A percentile compares a stretch with the other conserved stretches of the same genome.
phyloP scores from a whole-genome alignment of 2,888 invertebrate species.

The Stomorhina lunata region DNA sequence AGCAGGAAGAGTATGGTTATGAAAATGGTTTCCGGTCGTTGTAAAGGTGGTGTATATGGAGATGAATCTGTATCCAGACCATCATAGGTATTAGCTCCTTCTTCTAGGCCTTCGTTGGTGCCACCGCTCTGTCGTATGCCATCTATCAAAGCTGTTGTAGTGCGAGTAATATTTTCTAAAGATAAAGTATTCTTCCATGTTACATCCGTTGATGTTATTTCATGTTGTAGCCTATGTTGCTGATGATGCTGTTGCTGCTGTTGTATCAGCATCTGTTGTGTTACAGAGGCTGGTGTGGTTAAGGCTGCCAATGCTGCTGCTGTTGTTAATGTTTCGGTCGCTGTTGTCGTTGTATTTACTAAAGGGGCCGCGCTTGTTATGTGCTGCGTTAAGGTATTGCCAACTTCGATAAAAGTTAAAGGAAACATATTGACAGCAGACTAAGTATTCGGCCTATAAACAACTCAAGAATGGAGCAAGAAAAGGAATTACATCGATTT shows the following conservation, averaged over 20 bases:
- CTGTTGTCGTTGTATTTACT: conserved; percentile 10
- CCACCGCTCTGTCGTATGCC: no score
- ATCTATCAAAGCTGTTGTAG: no score
- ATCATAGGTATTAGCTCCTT: conserved; percentile 5
- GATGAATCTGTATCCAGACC: conserved; percentile 55
- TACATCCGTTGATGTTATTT: neutral
- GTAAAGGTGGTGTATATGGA: conserved; percentile 83
- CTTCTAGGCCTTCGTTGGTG: neutral
- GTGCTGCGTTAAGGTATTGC: conserved; percentile 47
- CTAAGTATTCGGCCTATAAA: conserved; percentile 5
- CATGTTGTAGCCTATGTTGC: neutral
- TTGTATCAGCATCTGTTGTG: neutral
- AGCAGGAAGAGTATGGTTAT: conserved; percentile 92
- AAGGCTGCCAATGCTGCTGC: neutral
- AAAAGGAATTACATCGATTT: no score
- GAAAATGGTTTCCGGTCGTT: conserved; percentile 91
- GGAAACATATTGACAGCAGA: conserved; percentile 64
- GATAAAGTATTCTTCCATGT: conserved; percentile 10
- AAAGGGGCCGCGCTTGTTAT: neutral
- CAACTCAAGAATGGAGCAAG: neutral
- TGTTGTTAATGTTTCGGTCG: neutral
- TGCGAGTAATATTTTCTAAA: conserved; percentile 34
- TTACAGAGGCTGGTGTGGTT: neutral
- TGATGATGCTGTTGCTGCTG: neutral
- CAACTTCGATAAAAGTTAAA: conserved; percentile 59